Conservation (phyloP, 2,113 vertebrate species). For the Orientallactaga bullata region DNA sequence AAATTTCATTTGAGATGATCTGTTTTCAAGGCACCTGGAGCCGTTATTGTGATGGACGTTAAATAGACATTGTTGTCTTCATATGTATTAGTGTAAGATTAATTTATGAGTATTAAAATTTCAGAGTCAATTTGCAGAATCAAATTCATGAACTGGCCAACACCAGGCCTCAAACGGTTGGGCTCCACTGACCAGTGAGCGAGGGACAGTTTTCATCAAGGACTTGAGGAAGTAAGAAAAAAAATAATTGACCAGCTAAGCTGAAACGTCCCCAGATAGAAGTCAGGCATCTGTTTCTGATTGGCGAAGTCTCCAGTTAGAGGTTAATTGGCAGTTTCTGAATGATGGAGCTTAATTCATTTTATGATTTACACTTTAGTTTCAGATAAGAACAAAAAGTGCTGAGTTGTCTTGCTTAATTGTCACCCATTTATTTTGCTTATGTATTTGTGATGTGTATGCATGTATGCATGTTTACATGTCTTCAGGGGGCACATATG, state of each 20-base stretch:
- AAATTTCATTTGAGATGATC: neutral
- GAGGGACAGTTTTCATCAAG: neutral
- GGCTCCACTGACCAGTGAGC: fast-evolving
- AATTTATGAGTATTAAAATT: neutral
- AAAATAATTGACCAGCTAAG: neutral
- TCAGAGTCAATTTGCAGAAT: neutral
- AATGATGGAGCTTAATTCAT: neutral
- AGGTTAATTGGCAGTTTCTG: neutral
- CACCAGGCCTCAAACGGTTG: neutral
- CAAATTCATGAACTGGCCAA: neutral
- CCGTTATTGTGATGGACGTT: neutral
- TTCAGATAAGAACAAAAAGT: neutral
- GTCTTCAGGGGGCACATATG: too few species aligned
- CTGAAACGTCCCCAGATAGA: neutral
- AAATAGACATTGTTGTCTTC: conserved; percentile 7
- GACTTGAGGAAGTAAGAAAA: neutral
- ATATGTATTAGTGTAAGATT: neutral
- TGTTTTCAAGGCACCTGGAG: neutral
- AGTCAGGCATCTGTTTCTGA: neutral
- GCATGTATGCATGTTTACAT: too few species aligned
- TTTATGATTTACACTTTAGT: neutral
- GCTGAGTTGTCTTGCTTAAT: neutral
- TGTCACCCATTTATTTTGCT: neutral
- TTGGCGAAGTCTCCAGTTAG: neutral
- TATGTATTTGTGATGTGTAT: too few species aligned